Evolutionary conservation across 2,888 invertebrate species (phyloP).

Genomic region (Agrypnus murinus): DNA sequence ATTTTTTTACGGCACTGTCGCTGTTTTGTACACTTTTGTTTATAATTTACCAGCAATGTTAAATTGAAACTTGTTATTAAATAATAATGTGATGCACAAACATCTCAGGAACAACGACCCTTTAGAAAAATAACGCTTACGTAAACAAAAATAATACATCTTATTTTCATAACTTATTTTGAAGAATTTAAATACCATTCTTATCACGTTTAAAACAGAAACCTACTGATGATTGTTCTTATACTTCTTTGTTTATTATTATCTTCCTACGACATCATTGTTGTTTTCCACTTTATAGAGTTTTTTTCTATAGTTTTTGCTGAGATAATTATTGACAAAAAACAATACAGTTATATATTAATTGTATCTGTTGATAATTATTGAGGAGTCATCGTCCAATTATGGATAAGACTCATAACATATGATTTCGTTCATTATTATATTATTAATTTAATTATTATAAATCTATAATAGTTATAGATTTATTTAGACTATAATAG

Average conservation of each 20-base stretch:
- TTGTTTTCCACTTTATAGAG: no score
- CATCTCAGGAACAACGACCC: slow-evolving; percentile 36
- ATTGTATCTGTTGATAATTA: slow-evolving; percentile 5
- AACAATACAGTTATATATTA: background rate
- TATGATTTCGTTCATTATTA: slow-evolving; percentile 2
- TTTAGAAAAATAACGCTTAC: slow-evolving; percentile 20
- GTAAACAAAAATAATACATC: slow-evolving; percentile 30
- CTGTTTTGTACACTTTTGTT: slow-evolving; percentile 29
- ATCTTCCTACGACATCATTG: background rate
- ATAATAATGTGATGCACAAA: slow-evolving; percentile 35
- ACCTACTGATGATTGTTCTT: background rate
- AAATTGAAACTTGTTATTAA: slow-evolving; percentile 34
- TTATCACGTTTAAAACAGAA: slow-evolving; percentile 27
- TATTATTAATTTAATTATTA: no score
- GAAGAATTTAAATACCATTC: slow-evolving; percentile 3
- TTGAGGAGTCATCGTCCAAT: background rate
- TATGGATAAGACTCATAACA: background rate
- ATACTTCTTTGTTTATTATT: slow-evolving; percentile 8
- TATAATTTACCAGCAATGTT: slow-evolving; percentile 33
- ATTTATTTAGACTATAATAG: no score
- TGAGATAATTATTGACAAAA: no score
- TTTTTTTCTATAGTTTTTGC: no score
- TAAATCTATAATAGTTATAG: no score
- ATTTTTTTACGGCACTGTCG: slow-evolving; percentile 28
- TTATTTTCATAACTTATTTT: slow-evolving; percentile 14